Base-by-base conservation (phyloP, 2,888 invertebrate genomes). In the Andrena chrysosceles region DNA sequence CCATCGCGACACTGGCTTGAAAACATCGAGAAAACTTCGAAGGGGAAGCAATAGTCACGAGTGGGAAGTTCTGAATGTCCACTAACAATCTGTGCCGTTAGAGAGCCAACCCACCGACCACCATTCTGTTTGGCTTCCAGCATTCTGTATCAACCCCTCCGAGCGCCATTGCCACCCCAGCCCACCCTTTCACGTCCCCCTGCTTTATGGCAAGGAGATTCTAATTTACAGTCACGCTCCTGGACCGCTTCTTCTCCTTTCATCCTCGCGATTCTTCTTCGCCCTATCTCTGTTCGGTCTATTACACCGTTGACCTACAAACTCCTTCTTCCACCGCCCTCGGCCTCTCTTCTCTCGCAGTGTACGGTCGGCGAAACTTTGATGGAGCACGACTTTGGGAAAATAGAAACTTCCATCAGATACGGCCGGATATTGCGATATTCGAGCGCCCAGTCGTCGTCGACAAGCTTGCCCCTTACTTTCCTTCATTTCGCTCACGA, bases 11-110 rank as follows among this genome's bases (percentile, higher is more conserved):
- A 72, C 59, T 52, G 77, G 73, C 60, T 83, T 79, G 83, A 87
- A 90, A 91, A 90, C 90, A 89, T 91, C 88, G 90, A 69, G 85
- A 85, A 90, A 91, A 92, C 89, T 92, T 91, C 81, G 87, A 85
- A 86, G 85, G 81, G 79, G 83, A 88, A 81, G 88, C 81, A 84
- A 88, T 85, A 92, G 89, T 87, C 85, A 89, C 90, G 89, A 92
- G 91, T 92, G 91, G 89, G 89, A 93, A 93, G 92, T 93, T 93
- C 91, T 90, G 90, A 91, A 93, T 91, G 90, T 92, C 91, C 91
- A 75, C 87, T 88, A 87, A 88, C 87, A 87, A 87, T 88, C 87
- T 77, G 83, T 68, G 77, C 79, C 62, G 81, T 77, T 81, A 76
- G 68, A 81, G 42, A 77, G 62, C 68, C 60, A 62, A 56, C 52